Percentiles rank a stretch among this genome's conserved stretches.
phyloP scores from a whole-genome alignment of 2,888 invertebrate species.

The Spatulosminthurus flaviceps region DNA sequence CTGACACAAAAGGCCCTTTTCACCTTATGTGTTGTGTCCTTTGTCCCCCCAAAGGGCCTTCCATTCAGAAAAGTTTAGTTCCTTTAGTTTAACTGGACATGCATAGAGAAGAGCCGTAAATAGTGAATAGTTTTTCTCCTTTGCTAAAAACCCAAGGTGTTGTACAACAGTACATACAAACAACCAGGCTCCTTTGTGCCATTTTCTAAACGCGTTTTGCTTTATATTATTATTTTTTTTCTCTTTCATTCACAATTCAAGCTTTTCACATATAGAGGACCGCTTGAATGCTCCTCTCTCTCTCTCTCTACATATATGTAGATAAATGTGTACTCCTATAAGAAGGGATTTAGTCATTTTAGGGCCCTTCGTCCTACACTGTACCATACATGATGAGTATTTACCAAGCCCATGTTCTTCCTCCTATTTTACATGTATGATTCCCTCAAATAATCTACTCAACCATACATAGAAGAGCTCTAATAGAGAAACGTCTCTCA shows the following conservation, averaged over 20 bases:
- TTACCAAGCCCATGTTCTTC: slow-evolving; percentile 15
- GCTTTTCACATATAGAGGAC: slow-evolving; percentile 22
- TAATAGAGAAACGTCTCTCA: not conserved
- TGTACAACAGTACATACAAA: slow-evolving; percentile 38
- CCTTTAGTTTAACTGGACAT: slow-evolving; percentile 40
- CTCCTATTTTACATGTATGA: not conserved
- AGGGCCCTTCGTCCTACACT: slow-evolving; percentile 31
- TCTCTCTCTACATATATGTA: too few relatives aligned
- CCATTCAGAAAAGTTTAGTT: slow-evolving; percentile 47
- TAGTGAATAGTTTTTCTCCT: slow-evolving; percentile 21
- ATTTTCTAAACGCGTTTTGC: slow-evolving; percentile 50
- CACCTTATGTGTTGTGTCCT: slow-evolving; percentile 52
- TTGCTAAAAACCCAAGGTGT: slow-evolving; percentile 37
- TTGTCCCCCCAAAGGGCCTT: slow-evolving; percentile 50
- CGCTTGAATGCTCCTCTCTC: too few relatives aligned
- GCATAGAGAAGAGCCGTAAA: slow-evolving; percentile 22
- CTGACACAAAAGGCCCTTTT: slow-evolving; percentile 53
- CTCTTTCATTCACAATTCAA: slow-evolving; percentile 49
- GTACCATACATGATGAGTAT: not conserved
- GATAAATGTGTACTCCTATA: slow-evolving; percentile 39
- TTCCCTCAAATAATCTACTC: not conserved
- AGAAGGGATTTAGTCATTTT: slow-evolving; percentile 52
- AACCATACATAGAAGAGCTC: not conserved
- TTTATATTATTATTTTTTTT: slow-evolving; percentile 47
- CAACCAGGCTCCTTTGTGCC: slow-evolving; percentile 44